Evolutionary conservation across 2,113 vertebrate genomes (phyloP), one percentile per base, ranked within the genome.

Genomic region (Pachyramphus minor): DNA sequence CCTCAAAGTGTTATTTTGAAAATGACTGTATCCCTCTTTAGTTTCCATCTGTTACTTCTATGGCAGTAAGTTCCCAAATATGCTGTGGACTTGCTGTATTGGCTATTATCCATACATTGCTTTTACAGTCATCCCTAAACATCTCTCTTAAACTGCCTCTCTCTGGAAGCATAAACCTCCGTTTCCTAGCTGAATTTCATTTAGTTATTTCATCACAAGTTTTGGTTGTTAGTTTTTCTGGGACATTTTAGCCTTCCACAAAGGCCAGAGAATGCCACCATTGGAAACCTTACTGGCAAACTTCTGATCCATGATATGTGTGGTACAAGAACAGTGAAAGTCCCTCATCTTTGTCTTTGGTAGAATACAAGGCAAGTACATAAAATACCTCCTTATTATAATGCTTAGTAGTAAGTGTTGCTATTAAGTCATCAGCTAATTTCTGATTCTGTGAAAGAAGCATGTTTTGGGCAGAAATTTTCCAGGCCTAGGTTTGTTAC

Each of bases 371-470:
- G 42, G 44, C 78, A 59, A 96, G 85, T 74, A 74, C 59, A n/a
- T 92, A 67, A 89, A 95, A 90, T 86, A 75, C 88, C 96, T 94
- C 81, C 79, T 94, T 96, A 74, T 95, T 92, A 52, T 74, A 84
- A 83, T 85, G 85, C 82, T 78, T 84, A 84, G 31, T 77, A 49
- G 59, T 89, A 81, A 87, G 76, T 49, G 73, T 84, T 93, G 85
- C 88, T 90, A 60, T 96, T 94, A 96, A 95, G 87, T 78, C 79
- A 88, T 93, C 68, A 42, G 62, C 93, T 92, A 93, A 86, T 96
- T 96, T 96, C 93, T 97, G 76, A 88, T 91, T 84, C 96, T 86
- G 73, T 90, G 85, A 93, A 97, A 90, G 83, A 68, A 73, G 18
- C 72, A 68, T 92, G 93, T 95, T 96, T 96, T 45, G 88, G 80